Percentiles rank a stretch among this genome's conserved stretches.
phyloP scores from a whole-genome alignment of 2,888 invertebrate genomes.

The Diloba caeruleocephala region DNA sequence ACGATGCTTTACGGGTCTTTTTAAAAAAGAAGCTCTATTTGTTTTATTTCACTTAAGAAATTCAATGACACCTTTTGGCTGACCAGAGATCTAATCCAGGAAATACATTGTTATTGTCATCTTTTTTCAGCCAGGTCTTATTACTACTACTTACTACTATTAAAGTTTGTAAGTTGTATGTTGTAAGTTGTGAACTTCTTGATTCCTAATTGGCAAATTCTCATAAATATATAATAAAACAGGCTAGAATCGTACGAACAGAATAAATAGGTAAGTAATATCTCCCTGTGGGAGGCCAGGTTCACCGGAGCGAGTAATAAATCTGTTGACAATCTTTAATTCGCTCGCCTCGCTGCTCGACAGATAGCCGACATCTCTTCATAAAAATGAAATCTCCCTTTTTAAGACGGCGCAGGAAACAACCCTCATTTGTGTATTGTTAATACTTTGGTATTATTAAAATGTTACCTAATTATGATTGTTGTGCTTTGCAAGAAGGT shows the following conservation, averaged over 20 bases:
- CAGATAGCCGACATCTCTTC: slow-evolving; percentile 67
- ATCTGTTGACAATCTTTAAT: slow-evolving; percentile 88
- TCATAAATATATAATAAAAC: slow-evolving; percentile 35
- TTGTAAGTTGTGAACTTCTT: too few relatives aligned
- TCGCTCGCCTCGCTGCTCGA: slow-evolving; percentile 68
- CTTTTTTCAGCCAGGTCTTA: too few relatives aligned
- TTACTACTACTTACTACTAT: too few relatives aligned
- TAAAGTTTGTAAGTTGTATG: too few relatives aligned
- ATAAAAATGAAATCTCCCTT: slow-evolving; percentile 70
- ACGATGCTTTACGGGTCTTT: too few relatives aligned
- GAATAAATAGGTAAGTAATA: slow-evolving; percentile 68
- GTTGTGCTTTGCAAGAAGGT: slow-evolving; percentile 4
- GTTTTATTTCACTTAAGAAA: too few relatives aligned
- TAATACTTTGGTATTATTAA: slow-evolving; percentile 38
- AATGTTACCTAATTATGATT: slow-evolving; percentile 39
- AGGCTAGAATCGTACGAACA: slow-evolving; percentile 23
- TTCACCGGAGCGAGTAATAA: slow-evolving; percentile 87
- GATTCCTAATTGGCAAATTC: slow-evolving; percentile 18
- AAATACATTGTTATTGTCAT: too few relatives aligned
- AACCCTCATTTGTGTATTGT: slow-evolving; percentile 63
- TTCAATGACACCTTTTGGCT: too few relatives aligned
- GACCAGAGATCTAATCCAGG: too few relatives aligned
- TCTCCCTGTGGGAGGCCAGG: slow-evolving; percentile 69
- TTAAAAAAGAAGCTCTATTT: too few relatives aligned
- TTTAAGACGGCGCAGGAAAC: slow-evolving; percentile 51